These are phyloP conservation scores for Volucella bombylans DNA, from an alignment of 2,888 invertebrate species.

Conservation along the genomic window DNA sequence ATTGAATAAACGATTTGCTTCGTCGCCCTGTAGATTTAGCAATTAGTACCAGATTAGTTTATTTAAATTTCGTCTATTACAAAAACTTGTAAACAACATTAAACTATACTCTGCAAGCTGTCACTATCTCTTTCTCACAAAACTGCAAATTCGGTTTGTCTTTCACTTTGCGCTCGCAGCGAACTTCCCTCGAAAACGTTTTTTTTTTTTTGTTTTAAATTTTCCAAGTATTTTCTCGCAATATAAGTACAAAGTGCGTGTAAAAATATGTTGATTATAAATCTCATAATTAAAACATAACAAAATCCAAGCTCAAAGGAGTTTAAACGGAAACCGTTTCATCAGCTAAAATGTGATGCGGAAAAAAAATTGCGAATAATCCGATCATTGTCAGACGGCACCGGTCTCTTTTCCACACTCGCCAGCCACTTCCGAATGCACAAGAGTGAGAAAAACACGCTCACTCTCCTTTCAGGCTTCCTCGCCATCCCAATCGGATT, in stretches of 20 bases:
- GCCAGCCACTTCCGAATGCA: slow-evolving; percentile 35
- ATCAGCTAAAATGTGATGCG: slow-evolving; percentile 38
- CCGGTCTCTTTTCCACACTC: slow-evolving; percentile 46
- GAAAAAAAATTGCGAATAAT: slow-evolving; percentile 41
- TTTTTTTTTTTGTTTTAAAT: background rate
- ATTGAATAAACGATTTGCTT: background rate
- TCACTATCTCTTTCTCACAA: slow-evolving; percentile 34
- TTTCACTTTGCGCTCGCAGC: slow-evolving; percentile 39
- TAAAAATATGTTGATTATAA: slow-evolving; percentile 22
- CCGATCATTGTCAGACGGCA: slow-evolving; percentile 29
- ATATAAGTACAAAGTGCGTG: background rate
- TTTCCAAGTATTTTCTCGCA: background rate
- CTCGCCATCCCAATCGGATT: slow-evolving; percentile 21
- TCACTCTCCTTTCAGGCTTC: slow-evolving; percentile 28
- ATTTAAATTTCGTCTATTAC: slow-evolving; percentile 25
- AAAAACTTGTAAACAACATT: slow-evolving; percentile 54
- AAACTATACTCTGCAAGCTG: slow-evolving; percentile 3
- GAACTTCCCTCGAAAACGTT: background rate
- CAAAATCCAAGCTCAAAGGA: background rate
- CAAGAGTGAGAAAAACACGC: slow-evolving; percentile 44
- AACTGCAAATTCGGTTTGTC: slow-evolving; percentile 48
- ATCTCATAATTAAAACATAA: background rate
- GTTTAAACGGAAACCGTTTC: background rate
- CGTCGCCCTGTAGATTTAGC: background rate
- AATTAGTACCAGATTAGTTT: slow-evolving; percentile 18